These are phyloP conservation scores for Melanotaenia nigrans DNA, from an alignment of 2,797 vertebrate genomes.

Conservation along the genomic window DNA sequence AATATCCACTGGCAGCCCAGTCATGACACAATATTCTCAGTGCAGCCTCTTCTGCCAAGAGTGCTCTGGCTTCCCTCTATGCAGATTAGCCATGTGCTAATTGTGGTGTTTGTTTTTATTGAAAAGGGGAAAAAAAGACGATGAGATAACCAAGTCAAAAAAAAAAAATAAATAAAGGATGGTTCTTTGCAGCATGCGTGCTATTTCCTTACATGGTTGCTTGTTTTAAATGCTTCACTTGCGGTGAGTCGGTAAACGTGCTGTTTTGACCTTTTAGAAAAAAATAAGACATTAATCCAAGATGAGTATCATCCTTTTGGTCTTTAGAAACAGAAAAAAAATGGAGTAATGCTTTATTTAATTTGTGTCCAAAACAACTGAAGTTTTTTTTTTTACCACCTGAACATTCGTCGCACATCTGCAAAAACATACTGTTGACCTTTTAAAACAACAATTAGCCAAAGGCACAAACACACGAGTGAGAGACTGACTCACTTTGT, in stretches of 20 bases:
- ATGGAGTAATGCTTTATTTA: no score
- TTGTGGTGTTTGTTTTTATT: constrained; percentile 83
- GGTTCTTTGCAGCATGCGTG: no score
- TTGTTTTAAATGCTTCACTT: not conserved
- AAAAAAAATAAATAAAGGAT: not conserved
- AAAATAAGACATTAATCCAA: not conserved
- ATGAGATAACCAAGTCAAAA: constrained; percentile 70
- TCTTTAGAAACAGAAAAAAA: not conserved
- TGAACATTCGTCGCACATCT: not conserved
- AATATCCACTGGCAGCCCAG: constrained; percentile 69
- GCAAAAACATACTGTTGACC: not conserved
- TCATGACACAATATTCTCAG: constrained; percentile 84
- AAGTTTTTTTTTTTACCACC: not conserved
- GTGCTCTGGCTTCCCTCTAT: constrained; percentile 88
- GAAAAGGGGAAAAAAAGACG: constrained; percentile 68
- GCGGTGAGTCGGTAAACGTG: not conserved
- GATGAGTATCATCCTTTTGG: not conserved
- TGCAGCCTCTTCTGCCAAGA: constrained; percentile 87
- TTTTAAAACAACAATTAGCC: not conserved
- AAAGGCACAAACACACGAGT: constrained; percentile 6
- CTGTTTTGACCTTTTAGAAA: not conserved
- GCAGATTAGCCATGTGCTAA: constrained; percentile 99
- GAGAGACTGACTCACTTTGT: not conserved
- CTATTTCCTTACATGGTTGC: not conserved
- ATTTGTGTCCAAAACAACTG: no score